Base-by-base conservation (phyloP, 2,888 invertebrate species). In the Lutraria lutraria region DNA sequence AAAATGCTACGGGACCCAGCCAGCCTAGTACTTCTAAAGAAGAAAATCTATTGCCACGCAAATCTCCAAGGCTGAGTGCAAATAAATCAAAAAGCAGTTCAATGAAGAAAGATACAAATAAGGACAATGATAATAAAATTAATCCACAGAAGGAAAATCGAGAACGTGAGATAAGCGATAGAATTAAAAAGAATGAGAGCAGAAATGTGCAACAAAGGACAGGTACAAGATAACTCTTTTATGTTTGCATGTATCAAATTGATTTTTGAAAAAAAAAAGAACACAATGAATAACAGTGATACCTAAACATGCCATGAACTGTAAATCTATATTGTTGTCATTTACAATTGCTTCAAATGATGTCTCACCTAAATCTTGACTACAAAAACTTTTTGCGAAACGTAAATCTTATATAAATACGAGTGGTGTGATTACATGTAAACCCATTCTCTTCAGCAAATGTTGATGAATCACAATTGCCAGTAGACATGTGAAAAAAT, bases 21-120 rank as follows among this genome's bases (percentile, higher is more conserved):
- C 63, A 25, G 25, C 63, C 63, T 25, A 68, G 63, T 68, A 68
- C 63, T 12, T 68, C 63, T n/a, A 68, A 68, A 68, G 63, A 68
- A 12, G 25, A 21, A 25, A n/a, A n/a, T 68, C 12, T 25, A 68
- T 6, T 25, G 25, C 63, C 6, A 12, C n/a, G 63, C n/a, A 68
- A 68, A 68, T 68, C 63, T 68, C 63, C 63, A 68, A 68, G 63
- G 25, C 25, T 25, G 0, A 12, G 25, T 68, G n/a, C 63, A n/a
- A 68, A 25, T 25, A 68, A 68, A 10, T 25, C 12, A 25, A 13
- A n/a, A 3, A 8, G 25, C 25, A 68, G 25, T n/a, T 68, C 63
- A 0, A 25, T 25, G n/a, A 68, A 25, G 63, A 68, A 68, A 68
- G 12, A 21, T 68, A n/a, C 25, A 8, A 12, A 25, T 12, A 68